Conservation (phyloP, 2,888 invertebrate genomes). For the Endomychus coccineus region DNA sequence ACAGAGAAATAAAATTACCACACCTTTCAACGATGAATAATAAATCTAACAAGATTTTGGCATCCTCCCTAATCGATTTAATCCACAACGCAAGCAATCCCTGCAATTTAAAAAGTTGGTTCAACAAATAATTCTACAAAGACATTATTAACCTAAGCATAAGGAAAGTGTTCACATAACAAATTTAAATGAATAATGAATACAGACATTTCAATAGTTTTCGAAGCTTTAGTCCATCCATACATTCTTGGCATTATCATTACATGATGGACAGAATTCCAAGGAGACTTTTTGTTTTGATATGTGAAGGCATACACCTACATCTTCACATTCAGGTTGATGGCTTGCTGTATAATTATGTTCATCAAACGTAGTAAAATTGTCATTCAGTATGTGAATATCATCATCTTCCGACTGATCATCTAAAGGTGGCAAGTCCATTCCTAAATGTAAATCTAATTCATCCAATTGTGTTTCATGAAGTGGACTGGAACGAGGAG, state of each 20-base stretch:
- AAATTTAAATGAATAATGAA: constrained; percentile 16
- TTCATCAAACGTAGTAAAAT: constrained; percentile 19
- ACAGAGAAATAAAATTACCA: constrained; percentile 28
- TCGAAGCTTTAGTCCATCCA: constrained; percentile 27
- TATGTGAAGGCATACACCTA: constrained; percentile 53
- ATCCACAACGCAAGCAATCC: constrained; percentile 16
- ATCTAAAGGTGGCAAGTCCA: constrained; percentile 1
- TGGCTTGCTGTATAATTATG: constrained; percentile 29
- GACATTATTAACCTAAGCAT: constrained; percentile 21
- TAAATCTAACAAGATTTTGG: constrained; percentile 25
- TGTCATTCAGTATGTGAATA: neutral
- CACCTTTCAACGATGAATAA: constrained; percentile 27
- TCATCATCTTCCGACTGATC: constrained; percentile 2
- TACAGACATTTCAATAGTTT: constrained; percentile 30
- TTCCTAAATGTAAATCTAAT: neutral
- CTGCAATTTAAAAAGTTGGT: constrained; percentile 32
- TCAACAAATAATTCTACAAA: constrained; percentile 19
- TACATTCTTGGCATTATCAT: constrained; percentile 41
- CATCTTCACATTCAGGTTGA: constrained; percentile 37
- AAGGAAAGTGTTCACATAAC: constrained; percentile 30
- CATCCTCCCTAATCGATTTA: constrained; percentile 24
- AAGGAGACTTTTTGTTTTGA: constrained; percentile 50
- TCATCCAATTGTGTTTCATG: neutral
- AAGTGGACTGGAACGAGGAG: neutral
- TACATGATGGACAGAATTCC: constrained; percentile 52